Evolutionary conservation across 2,888 invertebrate genomes (phyloP).

Genomic region (Drosophila setosimentum): DNA sequence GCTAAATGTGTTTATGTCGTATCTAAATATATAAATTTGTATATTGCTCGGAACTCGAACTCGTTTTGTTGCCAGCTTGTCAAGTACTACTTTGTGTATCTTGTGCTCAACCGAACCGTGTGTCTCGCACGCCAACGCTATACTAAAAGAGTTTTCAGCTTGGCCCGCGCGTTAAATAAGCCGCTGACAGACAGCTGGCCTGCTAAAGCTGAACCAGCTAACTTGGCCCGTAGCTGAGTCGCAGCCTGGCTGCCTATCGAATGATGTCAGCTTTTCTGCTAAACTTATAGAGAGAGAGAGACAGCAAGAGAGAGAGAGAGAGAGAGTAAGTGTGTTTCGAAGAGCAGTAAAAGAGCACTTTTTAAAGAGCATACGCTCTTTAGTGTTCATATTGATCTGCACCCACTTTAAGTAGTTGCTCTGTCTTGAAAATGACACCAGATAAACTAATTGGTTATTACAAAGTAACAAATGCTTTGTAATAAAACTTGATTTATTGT

Average conservation of each 20-base stretch:
- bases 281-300: neutral
- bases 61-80: slow-evolving; percentile 54
- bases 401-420: slow-evolving; percentile 46
- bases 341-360: slow-evolving; percentile 17
- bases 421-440: slow-evolving; percentile 43
- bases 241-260: slow-evolving; percentile 47
- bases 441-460: slow-evolving; percentile 56
- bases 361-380: slow-evolving; percentile 28
- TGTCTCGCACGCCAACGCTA: slow-evolving; percentile 84
- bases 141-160: slow-evolving; percentile 82
- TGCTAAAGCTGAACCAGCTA: slow-evolving; percentile 26
- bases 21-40: slow-evolving; percentile 47
- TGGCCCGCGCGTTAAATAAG: slow-evolving; percentile 80
- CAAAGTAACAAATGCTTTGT: slow-evolving; percentile 50
- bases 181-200: slow-evolving; percentile 69
- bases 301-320: neutral
- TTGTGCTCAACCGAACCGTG: slow-evolving; percentile 76
- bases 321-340: slow-evolving; percentile 8
- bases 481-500: slow-evolving; percentile 68
- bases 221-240: slow-evolving; percentile 52
- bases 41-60: slow-evolving; percentile 54
- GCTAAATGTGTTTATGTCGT: slow-evolving; percentile 51
- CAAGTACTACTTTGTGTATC: slow-evolving; percentile 55
- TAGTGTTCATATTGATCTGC: slow-evolving; percentile 44
- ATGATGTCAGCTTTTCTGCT: slow-evolving; percentile 75